A percentile compares a stretch with the other conserved stretches of the same genome.
Evolutionary conservation across 2,888 invertebrate species (phyloP).

Genomic region (Vannuccia rotundouncinata): DNA sequence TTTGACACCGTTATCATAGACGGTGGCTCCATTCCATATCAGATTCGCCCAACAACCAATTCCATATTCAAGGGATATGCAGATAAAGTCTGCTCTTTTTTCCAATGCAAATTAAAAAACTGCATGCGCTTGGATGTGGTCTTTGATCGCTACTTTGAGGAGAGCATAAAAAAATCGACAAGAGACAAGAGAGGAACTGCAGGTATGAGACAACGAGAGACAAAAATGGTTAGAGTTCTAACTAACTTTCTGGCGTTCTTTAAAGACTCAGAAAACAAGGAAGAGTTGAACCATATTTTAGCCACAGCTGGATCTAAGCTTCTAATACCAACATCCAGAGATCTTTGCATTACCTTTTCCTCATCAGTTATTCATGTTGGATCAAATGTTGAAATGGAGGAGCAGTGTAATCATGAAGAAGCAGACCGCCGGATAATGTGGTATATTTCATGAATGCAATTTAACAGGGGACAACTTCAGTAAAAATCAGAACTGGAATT

Average conservation of each 20-base stretch:
- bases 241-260: not conserved
- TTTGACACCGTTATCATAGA: not conserved
- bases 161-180: not conserved
- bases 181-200: constrained; percentile 22
- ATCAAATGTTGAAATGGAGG: not conserved
- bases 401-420: not conserved
- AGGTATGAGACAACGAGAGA: constrained; percentile 15
- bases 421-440: not conserved
- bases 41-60: not conserved
- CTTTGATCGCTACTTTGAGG: not conserved
- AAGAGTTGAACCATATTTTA: not conserved
- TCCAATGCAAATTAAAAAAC: not conserved
- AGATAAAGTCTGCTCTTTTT: not conserved
- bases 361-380: not conserved
- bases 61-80: not conserved
- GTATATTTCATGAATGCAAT: not conserved
- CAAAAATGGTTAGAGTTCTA: not conserved
- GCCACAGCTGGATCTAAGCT: not conserved
- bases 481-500: not conserved
- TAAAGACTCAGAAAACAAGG: not conserved
- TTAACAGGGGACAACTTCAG: not conserved
- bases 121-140: not conserved
- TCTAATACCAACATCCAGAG: not conserved
- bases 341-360: not conserved
- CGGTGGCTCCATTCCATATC: not conserved